These are phyloP conservation scores for Spermophilus dauricus DNA, from an alignment of 2,113 vertebrate genomes.

Conservation along the genomic window DNA sequence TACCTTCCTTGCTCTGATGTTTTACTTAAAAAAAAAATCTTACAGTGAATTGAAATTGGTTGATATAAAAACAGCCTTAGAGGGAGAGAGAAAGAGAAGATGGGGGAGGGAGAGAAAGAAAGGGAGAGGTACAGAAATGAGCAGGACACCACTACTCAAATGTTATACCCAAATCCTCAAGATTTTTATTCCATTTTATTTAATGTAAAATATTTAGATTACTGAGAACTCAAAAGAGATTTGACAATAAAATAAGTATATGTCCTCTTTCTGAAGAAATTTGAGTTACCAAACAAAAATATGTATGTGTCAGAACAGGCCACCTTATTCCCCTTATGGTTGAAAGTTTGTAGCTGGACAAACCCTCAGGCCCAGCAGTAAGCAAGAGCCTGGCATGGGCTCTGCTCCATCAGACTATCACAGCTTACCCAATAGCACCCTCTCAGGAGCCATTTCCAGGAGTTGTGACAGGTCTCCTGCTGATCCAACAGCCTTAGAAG, in stretches of 20 bases:
- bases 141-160: neutral
- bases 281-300: neutral
- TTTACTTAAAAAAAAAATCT: neutral
- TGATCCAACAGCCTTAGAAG: neutral
- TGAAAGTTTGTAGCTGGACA: neutral
- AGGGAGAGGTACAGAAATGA: neutral
- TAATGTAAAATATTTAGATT: conserved; percentile 22
- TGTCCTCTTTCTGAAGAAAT: neutral
- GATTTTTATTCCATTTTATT: conserved; percentile 28
- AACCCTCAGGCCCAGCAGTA: neutral
- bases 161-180: neutral
- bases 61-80: neutral
- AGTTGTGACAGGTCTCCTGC: neutral
- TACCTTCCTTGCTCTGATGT: neutral
- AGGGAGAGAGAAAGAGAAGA: neutral
- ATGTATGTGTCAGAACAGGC: rapidly evolving
- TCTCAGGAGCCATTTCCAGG: neutral
- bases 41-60: neutral
- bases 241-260: neutral
- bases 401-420: neutral
- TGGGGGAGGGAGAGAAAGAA: neutral
- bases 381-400: neutral
- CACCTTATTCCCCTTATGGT: neutral
- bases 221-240: neutral
- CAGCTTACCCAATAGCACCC: neutral